Conservation (phyloP, 1,140 invertebrate genomes). For the Drosophila lini region DNA sequence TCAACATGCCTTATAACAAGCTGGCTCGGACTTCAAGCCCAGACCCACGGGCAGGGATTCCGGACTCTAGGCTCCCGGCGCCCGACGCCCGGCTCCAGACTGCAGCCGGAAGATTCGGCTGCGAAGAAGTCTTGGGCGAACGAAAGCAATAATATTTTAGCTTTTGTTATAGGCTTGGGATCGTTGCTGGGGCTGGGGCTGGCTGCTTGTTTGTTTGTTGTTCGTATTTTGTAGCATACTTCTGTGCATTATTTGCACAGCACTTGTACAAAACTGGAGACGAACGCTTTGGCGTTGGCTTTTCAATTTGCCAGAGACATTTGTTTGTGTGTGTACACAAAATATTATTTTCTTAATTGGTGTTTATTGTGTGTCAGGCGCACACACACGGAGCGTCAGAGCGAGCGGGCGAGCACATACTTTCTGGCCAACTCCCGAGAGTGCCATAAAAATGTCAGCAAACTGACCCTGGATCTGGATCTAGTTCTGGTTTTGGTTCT, state of each 20-base stretch:
- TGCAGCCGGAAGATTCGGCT: constrained; percentile 19
- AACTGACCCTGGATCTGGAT: constrained; percentile 7
- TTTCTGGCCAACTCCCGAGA: constrained; percentile 48
- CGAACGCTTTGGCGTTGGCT: constrained; percentile 59
- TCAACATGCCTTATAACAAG: constrained; percentile 82
- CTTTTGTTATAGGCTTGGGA: constrained; percentile 77
- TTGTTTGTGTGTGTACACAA: constrained; percentile 73
- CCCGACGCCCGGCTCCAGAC: neutral
- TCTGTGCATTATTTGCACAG: constrained; percentile 80
- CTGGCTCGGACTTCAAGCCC: constrained; percentile 63
- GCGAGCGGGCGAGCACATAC: constrained; percentile 7
- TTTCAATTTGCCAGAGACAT: constrained; percentile 72
- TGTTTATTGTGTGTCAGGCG: constrained; percentile 79
- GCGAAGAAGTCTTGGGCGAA: constrained; percentile 40
- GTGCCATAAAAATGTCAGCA: constrained; percentile 81
- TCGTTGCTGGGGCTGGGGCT: constrained; percentile 32
- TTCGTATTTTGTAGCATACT: constrained; percentile 80
- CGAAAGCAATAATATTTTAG: constrained; percentile 81
- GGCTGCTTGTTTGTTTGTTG: constrained; percentile 50
- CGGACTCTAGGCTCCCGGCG: neutral
- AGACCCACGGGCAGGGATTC: constrained; percentile 20
- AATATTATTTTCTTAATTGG: constrained; percentile 83
- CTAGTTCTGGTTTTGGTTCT: neutral
- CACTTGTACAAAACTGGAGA: constrained; percentile 69
- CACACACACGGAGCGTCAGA: constrained; percentile 45